Percentiles rank a stretch among this genome's conserved stretches.
Conservation (phyloP, 2,113 vertebrate genomes). For the Collichthys lucidus region DNA sequence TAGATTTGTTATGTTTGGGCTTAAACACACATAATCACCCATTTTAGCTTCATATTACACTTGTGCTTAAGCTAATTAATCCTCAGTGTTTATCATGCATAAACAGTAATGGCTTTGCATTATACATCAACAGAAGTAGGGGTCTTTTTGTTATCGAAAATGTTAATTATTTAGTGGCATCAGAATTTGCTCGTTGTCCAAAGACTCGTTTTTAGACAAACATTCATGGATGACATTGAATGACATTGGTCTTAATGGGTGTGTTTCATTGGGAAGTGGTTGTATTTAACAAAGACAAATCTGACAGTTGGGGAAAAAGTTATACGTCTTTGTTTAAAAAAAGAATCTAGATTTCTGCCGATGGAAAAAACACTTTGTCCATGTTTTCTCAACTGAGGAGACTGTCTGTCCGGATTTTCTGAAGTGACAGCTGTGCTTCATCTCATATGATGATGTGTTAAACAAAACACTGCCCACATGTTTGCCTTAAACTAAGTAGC, state of each 20-base stretch:
- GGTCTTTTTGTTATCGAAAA: slow-evolving; percentile 51
- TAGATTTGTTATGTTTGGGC: slow-evolving; percentile 71
- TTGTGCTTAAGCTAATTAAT: slow-evolving; percentile 81
- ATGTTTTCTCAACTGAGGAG: slow-evolving; percentile 24
- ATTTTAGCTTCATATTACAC: slow-evolving; percentile 81
- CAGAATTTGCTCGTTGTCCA: slow-evolving; percentile 18
- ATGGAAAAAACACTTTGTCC: neutral
- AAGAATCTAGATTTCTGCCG: neutral
- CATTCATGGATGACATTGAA: slow-evolving; percentile 37
- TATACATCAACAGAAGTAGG: slow-evolving; percentile 47
- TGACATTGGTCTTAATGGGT: slow-evolving; percentile 23
- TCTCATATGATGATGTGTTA: slow-evolving; percentile 78
- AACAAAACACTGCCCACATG: slow-evolving; percentile 78
- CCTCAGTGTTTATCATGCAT: slow-evolving; percentile 76
- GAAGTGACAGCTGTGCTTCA: slow-evolving; percentile 73
- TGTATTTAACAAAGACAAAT: neutral
- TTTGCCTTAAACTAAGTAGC: slow-evolving; percentile 82
- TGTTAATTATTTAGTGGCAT: slow-evolving; percentile 43
- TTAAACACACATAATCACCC: slow-evolving; percentile 81
- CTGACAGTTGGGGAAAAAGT: neutral
- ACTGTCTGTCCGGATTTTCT: slow-evolving; percentile 49
- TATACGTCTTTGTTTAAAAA: neutral
- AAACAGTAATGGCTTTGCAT: slow-evolving; percentile 74
- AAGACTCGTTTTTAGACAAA: slow-evolving; percentile 27
- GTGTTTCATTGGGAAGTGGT: neutral